Evolutionary conservation across 1,140 invertebrate genomes (phyloP), one percentile per base, ranked within the genome.

Genomic region (Aphaenogaster rudis): DNA sequence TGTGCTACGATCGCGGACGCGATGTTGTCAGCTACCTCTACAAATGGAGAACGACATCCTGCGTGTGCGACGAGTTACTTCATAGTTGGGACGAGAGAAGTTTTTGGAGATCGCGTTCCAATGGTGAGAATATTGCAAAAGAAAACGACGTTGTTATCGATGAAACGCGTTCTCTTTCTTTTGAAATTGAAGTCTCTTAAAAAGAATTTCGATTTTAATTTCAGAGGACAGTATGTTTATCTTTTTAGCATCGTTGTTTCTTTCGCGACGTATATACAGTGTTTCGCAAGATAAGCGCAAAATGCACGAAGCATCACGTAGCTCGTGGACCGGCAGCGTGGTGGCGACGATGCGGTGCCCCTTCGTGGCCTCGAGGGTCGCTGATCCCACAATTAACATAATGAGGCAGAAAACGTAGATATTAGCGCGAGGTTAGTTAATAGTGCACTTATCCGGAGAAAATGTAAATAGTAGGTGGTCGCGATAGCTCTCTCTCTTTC

Each of bases 391-490:
- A 93, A 94, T 94, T 93, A 94, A 90, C 92, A 93, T 93, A 94
- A 94, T 93, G 90, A 92, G 87, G 85, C 63, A 90, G 85, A 92
- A 93, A 92, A 92, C 82, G 88, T 90, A 74, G 90, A 93, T 92
- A 94, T 94, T 94, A 92, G 67, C 91, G 79, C 84, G 86, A 92
- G 90, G 88, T 90, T 93, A 93, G 91, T 93, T 93, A 94, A 94
- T 93, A 92, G 91, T 88, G 86, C 88, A 88, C 69, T 94, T 93
- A 93, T 86, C 85, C 72, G 67, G 84, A 67, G 91, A 92, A 28
- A 28, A 93, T 90, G 91, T 82, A 93, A 93, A 92, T 93, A 92
- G 80, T 90, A 48, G 5, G 87, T 57, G 86, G 74, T 91, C 61
- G 67, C 17, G 54, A 42, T 76, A 86, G 79, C 72, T 80, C n/a